A percentile compares a stretch with the other conserved stretches of the same genome.
These are phyloP conservation scores for Platycnemis pennipes DNA, from an alignment of 2,888 invertebrate species.

Conservation along the genomic window DNA sequence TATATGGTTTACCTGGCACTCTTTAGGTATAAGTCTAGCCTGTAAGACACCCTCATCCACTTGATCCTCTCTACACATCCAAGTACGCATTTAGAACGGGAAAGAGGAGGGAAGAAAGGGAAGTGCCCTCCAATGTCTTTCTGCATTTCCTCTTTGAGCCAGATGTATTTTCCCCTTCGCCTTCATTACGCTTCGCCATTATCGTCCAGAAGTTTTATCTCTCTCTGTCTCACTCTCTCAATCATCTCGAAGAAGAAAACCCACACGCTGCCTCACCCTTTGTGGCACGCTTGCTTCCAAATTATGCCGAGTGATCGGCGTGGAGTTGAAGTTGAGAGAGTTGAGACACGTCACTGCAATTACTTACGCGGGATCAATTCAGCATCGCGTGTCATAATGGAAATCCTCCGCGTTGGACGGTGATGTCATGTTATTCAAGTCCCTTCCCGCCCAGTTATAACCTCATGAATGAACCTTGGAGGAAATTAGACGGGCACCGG, in stretches of 20 bases:
- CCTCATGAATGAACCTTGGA: neutral
- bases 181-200: neutral
- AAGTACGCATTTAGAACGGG: no score
- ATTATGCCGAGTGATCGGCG: neutral
- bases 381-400: neutral
- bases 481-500: neutral
- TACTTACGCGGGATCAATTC: neutral
- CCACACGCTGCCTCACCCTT: neutral
- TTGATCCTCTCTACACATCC: no score
- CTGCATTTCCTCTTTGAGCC: neutral
- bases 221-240: no score
- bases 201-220: neutral
- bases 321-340: neutral
- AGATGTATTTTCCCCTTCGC: neutral
- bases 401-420: neutral
- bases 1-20: no score
- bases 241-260: neutral
- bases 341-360: neutral
- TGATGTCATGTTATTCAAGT: constrained; percentile 14
- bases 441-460: neutral
- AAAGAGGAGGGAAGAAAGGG: no score
- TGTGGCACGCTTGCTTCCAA: neutral
- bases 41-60: no score
- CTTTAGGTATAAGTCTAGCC: no score
- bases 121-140: no score